These are phyloP conservation scores for Horisme vitalbata DNA, from an alignment of 2,888 invertebrate genomes.

Conservation along the genomic window DNA sequence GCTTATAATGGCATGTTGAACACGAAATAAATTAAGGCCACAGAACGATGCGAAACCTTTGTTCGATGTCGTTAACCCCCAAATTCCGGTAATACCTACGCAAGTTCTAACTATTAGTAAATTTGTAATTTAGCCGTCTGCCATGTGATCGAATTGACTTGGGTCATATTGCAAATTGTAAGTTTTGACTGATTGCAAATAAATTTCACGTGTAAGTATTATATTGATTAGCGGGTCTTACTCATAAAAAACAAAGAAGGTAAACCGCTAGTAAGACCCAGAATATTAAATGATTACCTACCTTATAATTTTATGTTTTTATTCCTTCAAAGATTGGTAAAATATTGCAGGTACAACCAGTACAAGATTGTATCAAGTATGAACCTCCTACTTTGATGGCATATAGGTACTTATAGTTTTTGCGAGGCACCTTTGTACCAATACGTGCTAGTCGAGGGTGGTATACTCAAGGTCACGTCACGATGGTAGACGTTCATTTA, in stretches of 20 bases:
- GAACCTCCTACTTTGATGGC: too few relatives aligned
- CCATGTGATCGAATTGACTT: neutral
- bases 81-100: constrained; percentile 37
- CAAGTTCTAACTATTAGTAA: constrained; percentile 31
- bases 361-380: too few relatives aligned
- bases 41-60: constrained; percentile 30
- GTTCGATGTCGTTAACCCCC: constrained; percentile 40
- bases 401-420: neutral
- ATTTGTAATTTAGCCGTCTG: constrained; percentile 10
- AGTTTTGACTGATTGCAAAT: neutral
- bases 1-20: constrained; percentile 20
- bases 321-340: too few relatives aligned
- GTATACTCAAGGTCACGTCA: constrained; percentile 14
- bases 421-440: neutral
- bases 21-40: constrained; percentile 22
- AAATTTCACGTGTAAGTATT: too few relatives aligned
- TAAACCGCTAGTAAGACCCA: too few relatives aligned
- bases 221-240: too few relatives aligned
- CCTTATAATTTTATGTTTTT: too few relatives aligned
- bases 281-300: too few relatives aligned
- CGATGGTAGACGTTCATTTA: constrained; percentile 8
- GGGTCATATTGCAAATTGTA: neutral
- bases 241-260: too few relatives aligned
- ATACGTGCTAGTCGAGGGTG: constrained; percentile 5
- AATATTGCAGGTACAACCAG: too few relatives aligned